Evolutionary conservation across 2,888 invertebrate species (phyloP), one percentile per base, ranked within the genome.

Genomic region (Marasmarcha lunaedactyla): DNA sequence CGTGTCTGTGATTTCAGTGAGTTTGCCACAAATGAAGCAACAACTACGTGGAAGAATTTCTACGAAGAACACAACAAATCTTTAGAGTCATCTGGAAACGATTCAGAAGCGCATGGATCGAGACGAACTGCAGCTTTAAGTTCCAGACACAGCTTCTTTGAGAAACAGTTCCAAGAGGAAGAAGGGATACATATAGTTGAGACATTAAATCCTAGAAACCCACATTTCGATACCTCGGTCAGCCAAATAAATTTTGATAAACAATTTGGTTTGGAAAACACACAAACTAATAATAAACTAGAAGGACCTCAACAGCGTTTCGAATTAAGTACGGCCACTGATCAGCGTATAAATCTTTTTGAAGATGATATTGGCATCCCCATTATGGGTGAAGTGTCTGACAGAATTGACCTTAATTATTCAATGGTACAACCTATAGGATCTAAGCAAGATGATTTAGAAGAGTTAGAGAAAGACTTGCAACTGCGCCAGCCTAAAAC

Each of bases 31-130:
- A 71, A 77, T 45, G 83, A 79, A 59, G 79, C 67, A 1, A 79
- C 81, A 2, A 81, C 77, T 1, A 77, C 83, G 14, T 83, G 81
- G 83, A 77, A 73, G 48, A 78, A 71, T 41, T 67, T 79, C 37
- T 83, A 83, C 33, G 83, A 77, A 42, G 72, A 81, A 33, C 78
- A 79, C 42, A 79, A 83, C 41, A 76, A 72, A 36, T 71, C 77
- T 0, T 42, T 72, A 13, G 83, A 83, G 46, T 68, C 67, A 0
- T 79, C 78, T 0, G 66, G 62, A 2, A 77, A 77, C 42, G 78
- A 79, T 10, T 63, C 67, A 0, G 64, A 50, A 0, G 54, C 48
- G 0, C 61, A 70, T 25, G 50, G 54, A 0, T 46, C 54, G 0
- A 57, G 57, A 1, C 63, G 55, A 15, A 50, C 66, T 0, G 51